Evolutionary conservation across 2,888 invertebrate species (phyloP).

Genomic region (Frankliniella fusca): DNA sequence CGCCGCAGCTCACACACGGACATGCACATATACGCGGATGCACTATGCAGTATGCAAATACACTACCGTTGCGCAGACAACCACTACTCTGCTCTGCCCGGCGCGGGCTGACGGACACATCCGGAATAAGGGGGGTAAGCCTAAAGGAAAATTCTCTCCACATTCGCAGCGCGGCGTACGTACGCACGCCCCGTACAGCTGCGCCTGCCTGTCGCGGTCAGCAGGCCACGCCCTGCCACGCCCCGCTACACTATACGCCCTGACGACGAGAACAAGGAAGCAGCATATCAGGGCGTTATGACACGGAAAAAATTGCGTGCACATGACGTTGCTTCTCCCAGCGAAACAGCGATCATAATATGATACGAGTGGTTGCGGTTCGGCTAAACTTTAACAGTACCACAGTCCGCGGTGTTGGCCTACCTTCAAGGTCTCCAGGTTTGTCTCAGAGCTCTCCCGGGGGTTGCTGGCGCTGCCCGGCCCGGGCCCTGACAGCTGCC

Average conservation of each 20-base stretch:
- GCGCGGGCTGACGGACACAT: background rate
- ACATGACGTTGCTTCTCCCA: too few relatives aligned
- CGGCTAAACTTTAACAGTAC: too few relatives aligned
- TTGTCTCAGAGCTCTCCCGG: too few relatives aligned
- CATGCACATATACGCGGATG: background rate
- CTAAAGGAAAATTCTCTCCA: background rate
- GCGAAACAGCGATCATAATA: too few relatives aligned
- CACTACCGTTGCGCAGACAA: background rate
- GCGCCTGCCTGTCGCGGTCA: background rate
- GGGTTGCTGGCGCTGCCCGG: background rate
- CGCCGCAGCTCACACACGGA: background rate
- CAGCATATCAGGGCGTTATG: too few relatives aligned
- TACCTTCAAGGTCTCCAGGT: too few relatives aligned
- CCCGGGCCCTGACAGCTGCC: conserved; percentile 4
- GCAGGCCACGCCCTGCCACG: background rate
- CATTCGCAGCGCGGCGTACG: background rate
- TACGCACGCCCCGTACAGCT: background rate
- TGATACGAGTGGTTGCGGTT: too few relatives aligned
- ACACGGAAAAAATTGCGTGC: too few relatives aligned
- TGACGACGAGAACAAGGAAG: too few relatives aligned
- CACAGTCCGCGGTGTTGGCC: too few relatives aligned
- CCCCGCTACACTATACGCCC: too few relatives aligned
- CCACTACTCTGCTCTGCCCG: background rate
- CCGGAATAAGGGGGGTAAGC: background rate
- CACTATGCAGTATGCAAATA: conserved; percentile 6